phyloP scores from a whole-genome alignment of 2,888 invertebrate species.

The Orthosia cruda region DNA sequence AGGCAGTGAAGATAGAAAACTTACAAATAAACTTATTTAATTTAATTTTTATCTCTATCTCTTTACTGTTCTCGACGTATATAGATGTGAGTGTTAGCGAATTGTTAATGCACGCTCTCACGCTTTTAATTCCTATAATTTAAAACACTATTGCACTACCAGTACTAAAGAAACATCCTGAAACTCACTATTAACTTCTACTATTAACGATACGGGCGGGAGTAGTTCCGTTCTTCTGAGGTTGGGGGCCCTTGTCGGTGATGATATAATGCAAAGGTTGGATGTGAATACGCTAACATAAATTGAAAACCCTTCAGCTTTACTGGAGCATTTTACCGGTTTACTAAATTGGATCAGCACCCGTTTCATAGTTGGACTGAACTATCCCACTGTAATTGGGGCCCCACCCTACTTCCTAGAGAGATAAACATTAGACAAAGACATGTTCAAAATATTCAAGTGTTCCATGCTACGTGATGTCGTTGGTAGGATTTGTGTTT shows the following conservation, averaged over 20 bases:
- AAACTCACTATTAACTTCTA: no score
- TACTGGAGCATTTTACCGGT: no score
- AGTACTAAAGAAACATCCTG: not conserved
- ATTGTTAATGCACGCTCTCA: not conserved
- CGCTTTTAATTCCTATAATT: slow-evolving; percentile 8
- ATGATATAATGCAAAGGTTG: not conserved
- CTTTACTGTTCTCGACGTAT: not conserved
- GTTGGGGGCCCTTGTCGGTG: slow-evolving; percentile 26
- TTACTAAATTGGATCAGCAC: no score
- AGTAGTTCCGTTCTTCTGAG: slow-evolving; percentile 41
- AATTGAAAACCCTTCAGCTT: no score
- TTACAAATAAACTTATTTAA: no score
- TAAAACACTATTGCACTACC: not conserved
- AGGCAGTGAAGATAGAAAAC: no score
- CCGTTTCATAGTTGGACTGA: no score
- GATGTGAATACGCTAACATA: no score
- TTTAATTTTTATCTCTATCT: no score
- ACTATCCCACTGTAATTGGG: no score
- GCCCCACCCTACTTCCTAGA: slow-evolving; percentile 13
- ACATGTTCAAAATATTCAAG: slow-evolving; percentile 45
- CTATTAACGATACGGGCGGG: slow-evolving; percentile 58
- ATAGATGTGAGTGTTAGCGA: not conserved
- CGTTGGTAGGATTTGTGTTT: no score
- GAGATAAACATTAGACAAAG: no score
- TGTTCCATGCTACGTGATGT: slow-evolving; percentile 52